phyloP scores from a whole-genome alignment of 2,888 invertebrate genomes.

The Onchidella celtica region DNA sequence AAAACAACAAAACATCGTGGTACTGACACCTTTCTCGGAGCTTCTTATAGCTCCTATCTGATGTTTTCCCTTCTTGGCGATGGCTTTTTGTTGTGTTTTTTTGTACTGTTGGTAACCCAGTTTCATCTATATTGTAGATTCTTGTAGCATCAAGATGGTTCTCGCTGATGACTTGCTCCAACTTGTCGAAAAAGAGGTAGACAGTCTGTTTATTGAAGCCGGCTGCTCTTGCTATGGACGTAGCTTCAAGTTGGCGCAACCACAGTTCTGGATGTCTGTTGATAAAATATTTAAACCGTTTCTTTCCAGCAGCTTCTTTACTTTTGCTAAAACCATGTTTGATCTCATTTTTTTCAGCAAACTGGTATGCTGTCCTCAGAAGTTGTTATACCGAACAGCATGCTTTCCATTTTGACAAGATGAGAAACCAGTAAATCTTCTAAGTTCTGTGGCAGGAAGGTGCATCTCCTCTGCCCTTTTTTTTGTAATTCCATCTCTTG shows the following conservation, averaged over 20 bases:
- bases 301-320: background rate
- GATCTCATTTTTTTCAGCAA: constrained; percentile 3
- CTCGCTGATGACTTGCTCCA: constrained; percentile 6
- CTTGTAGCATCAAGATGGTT: background rate
- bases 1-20: background rate
- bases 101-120: constrained; percentile 18
- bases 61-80: background rate
- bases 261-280: constrained; percentile 15
- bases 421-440: constrained; percentile 7
- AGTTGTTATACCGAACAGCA: constrained; percentile 32
- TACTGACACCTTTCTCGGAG: background rate
- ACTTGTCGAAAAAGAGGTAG: background rate
- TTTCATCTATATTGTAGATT: constrained; percentile 12
- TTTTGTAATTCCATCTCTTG: constrained; percentile 10
- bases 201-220: constrained; percentile 32
- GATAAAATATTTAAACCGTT: constrained; percentile 23
- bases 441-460: background rate
- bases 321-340: background rate
- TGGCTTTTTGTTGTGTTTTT: constrained; percentile 3
- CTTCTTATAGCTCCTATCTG: constrained; percentile 9
- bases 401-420: background rate
- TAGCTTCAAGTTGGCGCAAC: constrained; percentile 28
- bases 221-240: constrained; percentile 9
- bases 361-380: constrained; percentile 14
- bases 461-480: background rate